phyloP scores from a whole-genome alignment of 2,888 invertebrate genomes.

The Agonopterix subpropinquella region DNA sequence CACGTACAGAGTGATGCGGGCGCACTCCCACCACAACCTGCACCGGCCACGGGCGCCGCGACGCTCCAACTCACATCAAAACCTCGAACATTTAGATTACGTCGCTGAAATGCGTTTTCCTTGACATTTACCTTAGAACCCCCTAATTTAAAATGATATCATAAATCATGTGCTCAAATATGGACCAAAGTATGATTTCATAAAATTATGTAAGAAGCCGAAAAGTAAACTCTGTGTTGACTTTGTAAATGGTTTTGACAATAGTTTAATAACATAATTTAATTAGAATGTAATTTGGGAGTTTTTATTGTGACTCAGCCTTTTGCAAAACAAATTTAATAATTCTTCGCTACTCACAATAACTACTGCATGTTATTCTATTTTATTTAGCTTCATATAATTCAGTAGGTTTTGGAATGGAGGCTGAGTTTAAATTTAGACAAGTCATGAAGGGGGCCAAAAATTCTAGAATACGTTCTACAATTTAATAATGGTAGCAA shows the following conservation, averaged over 20 bases:
- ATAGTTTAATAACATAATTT: not conserved
- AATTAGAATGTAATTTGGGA: too few relatives aligned
- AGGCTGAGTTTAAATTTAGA: not conserved
- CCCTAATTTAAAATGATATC: slow-evolving; percentile 29
- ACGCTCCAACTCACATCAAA: slow-evolving; percentile 79
- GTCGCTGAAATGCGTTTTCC: slow-evolving; percentile 80
- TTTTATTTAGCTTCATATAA: too few relatives aligned
- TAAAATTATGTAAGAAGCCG: not conserved
- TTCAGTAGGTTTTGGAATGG: not conserved
- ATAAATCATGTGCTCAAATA: slow-evolving; percentile 61
- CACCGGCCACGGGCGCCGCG: slow-evolving; percentile 69
- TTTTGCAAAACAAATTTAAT: not conserved
- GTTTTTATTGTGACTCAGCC: not conserved
- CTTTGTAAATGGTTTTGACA: not conserved
- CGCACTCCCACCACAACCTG: slow-evolving; percentile 80
- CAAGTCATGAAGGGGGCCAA: not conserved
- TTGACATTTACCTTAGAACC: slow-evolving; percentile 51
- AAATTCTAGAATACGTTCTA: not conserved
- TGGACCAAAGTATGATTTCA: slow-evolving; percentile 60
- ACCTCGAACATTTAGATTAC: slow-evolving; percentile 78
- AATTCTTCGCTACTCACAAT: not conserved
- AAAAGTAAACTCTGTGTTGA: too few relatives aligned
- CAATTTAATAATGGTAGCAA: not conserved
- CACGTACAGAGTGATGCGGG: slow-evolving; percentile 65
- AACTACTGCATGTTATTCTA: not conserved